Conservation (phyloP, 2,797 vertebrate genomes). For the Sebastes cheni region DNA sequence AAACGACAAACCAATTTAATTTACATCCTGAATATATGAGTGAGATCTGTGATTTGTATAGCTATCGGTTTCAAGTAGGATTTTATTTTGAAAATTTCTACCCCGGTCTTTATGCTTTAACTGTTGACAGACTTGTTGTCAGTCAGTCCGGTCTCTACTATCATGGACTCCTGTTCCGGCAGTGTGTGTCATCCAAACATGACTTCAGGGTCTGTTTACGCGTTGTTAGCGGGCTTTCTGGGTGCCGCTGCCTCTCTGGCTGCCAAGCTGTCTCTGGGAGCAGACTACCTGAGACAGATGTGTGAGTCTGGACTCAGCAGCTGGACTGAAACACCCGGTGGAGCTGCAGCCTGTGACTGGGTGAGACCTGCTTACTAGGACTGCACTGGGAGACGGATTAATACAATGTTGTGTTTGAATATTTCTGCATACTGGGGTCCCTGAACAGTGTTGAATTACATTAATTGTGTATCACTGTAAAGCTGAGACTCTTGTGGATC, state of each 20-base stretch:
- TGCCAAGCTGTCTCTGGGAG: slow-evolving; percentile 86
- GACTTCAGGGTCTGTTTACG: slow-evolving; percentile 68
- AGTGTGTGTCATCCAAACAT: slow-evolving; percentile 25
- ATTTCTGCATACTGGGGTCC: no score
- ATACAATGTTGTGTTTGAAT: no score
- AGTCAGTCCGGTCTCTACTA: neutral
- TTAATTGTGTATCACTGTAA: no score
- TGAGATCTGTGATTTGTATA: no score
- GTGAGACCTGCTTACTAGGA: slow-evolving; percentile 44
- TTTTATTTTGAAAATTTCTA: neutral
- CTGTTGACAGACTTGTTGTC: neutral
- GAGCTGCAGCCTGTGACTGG: slow-evolving; percentile 71
- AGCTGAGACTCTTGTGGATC: no score
- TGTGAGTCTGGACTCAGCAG: slow-evolving; percentile 63
- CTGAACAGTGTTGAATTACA: no score
- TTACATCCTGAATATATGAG: no score
- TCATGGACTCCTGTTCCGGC: neutral
- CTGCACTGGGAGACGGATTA: no score
- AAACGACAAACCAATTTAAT: no score
- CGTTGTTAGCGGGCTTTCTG: slow-evolving; percentile 81
- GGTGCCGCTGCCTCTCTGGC: slow-evolving; percentile 85
- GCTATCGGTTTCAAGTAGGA: neutral
- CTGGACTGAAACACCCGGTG: slow-evolving; percentile 26
- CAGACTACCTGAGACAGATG: slow-evolving; percentile 74
- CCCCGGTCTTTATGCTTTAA: neutral